Evolutionary conservation across 2,113 vertebrate species (phyloP).

Genomic region (Pollachius pollachius): DNA sequence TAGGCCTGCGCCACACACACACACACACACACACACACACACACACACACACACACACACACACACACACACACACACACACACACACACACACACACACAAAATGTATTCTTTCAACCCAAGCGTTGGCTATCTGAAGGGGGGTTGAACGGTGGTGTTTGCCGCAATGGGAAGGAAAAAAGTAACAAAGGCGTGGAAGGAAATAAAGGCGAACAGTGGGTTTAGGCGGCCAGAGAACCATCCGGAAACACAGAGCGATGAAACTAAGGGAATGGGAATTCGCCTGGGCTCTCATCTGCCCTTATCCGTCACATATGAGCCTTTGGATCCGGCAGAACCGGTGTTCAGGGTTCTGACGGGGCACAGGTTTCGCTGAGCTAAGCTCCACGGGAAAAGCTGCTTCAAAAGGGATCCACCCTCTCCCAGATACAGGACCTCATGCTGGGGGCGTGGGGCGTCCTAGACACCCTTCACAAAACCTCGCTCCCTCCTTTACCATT

Average conservation of each 20-base stretch:
- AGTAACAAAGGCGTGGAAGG: constrained; percentile 46
- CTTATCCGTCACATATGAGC: constrained; percentile 46
- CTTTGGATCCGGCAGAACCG: constrained; percentile 3
- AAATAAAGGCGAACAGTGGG: constrained; percentile 32
- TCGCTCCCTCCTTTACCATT: no score
- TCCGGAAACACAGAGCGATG: constrained; percentile 48
- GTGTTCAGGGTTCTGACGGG: constrained; percentile 38
- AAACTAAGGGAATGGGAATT: constrained; percentile 30
- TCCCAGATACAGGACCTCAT: constrained; percentile 43
- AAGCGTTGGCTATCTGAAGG: constrained; percentile 54
- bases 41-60: constrained; percentile 44
- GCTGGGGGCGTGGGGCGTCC: constrained; percentile 23
- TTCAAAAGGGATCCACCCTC: constrained; percentile 50
- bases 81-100: constrained; percentile 47
- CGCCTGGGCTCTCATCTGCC: constrained; percentile 58
- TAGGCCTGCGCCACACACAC: constrained; percentile 17
- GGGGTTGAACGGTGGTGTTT: constrained; percentile 64
- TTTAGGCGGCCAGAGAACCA: constrained; percentile 49
- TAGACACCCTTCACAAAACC: no score
- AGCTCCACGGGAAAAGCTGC: constrained; percentile 46
- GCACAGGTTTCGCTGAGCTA: constrained; percentile 52
- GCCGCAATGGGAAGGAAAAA: constrained; percentile 47
- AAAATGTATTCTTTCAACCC: constrained; percentile 64
- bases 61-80: constrained; percentile 1
- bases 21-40: constrained; percentile 1